Evolutionary conservation across 2,113 vertebrate species (phyloP), one percentile per base, ranked within the genome.

Genomic region (Dipodomys merriami): DNA sequence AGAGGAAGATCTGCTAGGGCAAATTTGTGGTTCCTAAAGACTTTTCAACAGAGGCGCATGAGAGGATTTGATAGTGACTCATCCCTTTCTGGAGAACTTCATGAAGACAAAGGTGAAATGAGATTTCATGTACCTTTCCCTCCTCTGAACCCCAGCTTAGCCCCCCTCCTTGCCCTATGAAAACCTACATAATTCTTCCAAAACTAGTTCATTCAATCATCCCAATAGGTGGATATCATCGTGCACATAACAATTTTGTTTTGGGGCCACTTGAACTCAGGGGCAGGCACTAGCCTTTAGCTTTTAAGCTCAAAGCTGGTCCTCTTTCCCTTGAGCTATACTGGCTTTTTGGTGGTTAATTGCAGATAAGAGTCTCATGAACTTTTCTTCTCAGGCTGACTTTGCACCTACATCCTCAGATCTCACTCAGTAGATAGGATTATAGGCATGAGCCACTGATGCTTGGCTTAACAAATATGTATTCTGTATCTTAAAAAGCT

Each of bases 11-110:
- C 23, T 33, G 5, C 27, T 82, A 93, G 25, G n/a, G 53, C 91
- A 29, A 78, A 89, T 74, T 65, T 53, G 19, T 81, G 33, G 35
- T 27, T 95, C 68, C 39, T 85, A 9, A 77, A 19, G 81, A 49
- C 16, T 94, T 78, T 94, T 78, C 73, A 94, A 44, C 13, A 89
- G 88, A 35, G 19, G 12, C 46, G 7, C 46, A n/a, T 60, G 18
- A 77, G 86, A 87, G 83, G 49, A 39, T 76, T 94, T 95, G 91
- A 39, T 15, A 57, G 53, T 83, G 76, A 90, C 13, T 93, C 62
- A 72, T 79, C 7, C 44, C 19, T 71, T 82, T 39, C 35, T 68
- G 33, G 39, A 93, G 65, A 93, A 78, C 0, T 39, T 89, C 30
- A 16, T 29, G 0, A 88, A 86, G 74, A 90, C n/a, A 79, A 62